phyloP scores from a whole-genome alignment of 2,797 vertebrate genomes.

The Macrochelys suwanniensis region DNA sequence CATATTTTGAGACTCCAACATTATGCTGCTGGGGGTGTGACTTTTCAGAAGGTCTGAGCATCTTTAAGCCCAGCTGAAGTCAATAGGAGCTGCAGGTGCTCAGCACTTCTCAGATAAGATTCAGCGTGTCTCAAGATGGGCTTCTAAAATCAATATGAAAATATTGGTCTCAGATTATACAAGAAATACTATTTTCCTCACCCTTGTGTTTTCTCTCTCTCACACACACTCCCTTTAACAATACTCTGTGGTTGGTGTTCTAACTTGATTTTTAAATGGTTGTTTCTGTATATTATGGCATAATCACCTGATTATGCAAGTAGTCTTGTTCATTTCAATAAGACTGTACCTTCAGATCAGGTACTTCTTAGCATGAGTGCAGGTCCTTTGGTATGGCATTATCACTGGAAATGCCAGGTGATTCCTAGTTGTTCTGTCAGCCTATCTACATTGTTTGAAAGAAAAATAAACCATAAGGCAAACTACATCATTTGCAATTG shows the following conservation, averaged over 20 bases:
- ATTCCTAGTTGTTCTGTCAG: background rate
- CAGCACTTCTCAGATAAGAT: background rate
- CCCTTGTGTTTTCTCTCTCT: background rate
- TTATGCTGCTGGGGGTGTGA: background rate
- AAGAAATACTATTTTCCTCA: background rate
- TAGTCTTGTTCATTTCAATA: background rate
- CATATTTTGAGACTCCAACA: background rate
- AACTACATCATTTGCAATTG: background rate
- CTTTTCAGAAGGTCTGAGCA: background rate
- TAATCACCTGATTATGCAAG: background rate
- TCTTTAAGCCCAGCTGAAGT: no score
- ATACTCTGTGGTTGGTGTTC: background rate
- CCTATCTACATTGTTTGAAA: background rate
- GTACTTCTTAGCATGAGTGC: background rate
- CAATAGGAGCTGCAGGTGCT: background rate
- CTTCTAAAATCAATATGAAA: background rate
- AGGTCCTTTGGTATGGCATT: background rate
- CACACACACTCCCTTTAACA: background rate
- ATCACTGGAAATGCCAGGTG: background rate
- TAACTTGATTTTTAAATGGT: background rate
- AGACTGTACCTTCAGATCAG: background rate
- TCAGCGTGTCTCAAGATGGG: background rate
- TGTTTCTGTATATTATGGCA: background rate
- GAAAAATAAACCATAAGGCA: background rate
- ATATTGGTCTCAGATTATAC: background rate